Evolutionary conservation across 2,113 vertebrate species (phyloP).

Genomic region (Osmerus eperlanus): DNA sequence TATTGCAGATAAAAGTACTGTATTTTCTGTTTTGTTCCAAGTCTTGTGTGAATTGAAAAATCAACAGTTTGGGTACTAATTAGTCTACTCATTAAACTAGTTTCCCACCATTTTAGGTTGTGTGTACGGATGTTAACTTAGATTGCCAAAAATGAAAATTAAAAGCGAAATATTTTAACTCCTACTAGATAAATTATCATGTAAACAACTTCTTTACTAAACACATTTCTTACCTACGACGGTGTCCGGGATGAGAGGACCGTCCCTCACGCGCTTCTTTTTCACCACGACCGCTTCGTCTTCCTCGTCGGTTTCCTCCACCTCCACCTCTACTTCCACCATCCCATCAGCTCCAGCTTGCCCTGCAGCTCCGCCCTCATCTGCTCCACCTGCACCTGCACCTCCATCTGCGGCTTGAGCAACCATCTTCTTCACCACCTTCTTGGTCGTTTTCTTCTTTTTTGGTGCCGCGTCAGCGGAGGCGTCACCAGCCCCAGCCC

Average conservation of each 20-base stretch:
- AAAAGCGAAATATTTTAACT: too few relatives aligned
- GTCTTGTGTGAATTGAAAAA: too few relatives aligned
- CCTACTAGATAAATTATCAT: too few relatives aligned
- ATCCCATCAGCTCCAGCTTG: slow-evolving; percentile 10
- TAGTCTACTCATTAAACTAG: neutral
- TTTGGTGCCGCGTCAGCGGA: neutral
- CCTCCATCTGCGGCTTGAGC: neutral
- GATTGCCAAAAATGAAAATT: too few relatives aligned
- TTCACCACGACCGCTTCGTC: neutral
- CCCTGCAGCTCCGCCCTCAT: neutral
- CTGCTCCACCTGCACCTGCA: neutral
- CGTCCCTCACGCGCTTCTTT: slow-evolving; percentile 45
- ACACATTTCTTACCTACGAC: slow-evolving; percentile 57
- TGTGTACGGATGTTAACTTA: neutral
- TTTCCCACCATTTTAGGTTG: neutral
- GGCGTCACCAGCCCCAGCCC: neutral
- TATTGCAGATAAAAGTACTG: too few relatives aligned
- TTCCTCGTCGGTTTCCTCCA: neutral
- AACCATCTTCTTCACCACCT: neutral
- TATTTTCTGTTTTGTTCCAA: too few relatives aligned
- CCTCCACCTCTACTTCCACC: slow-evolving; percentile 4
- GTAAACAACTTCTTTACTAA: neutral
- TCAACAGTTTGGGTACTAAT: slow-evolving; percentile 3
- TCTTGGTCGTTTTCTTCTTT: neutral
- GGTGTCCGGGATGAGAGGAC: slow-evolving; percentile 51